Conservation (phyloP, 2,113 vertebrate genomes). For the Felis chaus region DNA sequence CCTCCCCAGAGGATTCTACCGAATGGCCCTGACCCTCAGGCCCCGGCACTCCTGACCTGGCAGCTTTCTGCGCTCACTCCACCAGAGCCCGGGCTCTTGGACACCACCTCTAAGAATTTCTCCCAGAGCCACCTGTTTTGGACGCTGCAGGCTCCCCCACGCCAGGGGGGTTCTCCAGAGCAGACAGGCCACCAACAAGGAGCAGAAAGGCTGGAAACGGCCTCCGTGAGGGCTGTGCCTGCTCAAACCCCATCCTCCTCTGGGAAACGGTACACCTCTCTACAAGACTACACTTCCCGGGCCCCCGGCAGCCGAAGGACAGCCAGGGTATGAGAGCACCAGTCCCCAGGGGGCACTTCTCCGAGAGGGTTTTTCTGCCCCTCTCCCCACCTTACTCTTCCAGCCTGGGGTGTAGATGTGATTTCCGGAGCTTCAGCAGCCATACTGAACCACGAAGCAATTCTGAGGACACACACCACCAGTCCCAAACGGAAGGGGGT, state of each 20-base stretch:
- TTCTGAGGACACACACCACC: background rate
- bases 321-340: background rate
- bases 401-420: background rate
- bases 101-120: background rate
- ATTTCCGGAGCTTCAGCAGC: background rate
- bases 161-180: background rate
- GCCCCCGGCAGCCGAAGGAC: background rate
- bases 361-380: too few relatives aligned
- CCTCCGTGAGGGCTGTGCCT: fast-evolving
- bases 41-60: background rate
- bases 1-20: background rate
- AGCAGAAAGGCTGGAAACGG: background rate
- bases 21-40: fast-evolving
- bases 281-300: background rate
- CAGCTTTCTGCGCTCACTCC: background rate
- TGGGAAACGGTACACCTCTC: background rate
- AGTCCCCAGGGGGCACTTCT: background rate
- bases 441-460: background rate
- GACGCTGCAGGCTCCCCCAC: background rate
- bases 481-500: background rate
- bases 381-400: background rate
- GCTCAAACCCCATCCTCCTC: background rate
- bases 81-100: background rate
- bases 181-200: background rate
- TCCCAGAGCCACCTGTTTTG: background rate